A percentile compares a stretch with the other conserved stretches of the same genome.
phyloP scores from a whole-genome alignment of 2,113 vertebrate genomes.

The Gymnobelideus leadbeateri region DNA sequence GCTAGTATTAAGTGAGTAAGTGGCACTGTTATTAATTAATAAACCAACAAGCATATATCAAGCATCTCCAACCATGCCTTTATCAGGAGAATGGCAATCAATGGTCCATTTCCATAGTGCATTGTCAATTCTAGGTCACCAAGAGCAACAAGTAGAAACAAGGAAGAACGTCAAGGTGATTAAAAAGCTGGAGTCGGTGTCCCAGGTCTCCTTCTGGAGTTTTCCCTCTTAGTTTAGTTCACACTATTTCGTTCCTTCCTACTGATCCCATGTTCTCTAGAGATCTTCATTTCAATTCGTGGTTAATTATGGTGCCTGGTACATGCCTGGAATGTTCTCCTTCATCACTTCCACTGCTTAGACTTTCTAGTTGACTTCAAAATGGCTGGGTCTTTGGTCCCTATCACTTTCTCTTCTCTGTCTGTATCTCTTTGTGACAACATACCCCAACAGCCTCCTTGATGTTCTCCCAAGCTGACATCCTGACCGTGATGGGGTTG shows the following conservation, averaged over 20 bases:
- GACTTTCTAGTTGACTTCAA: background rate
- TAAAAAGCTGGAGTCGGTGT: background rate
- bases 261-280: background rate
- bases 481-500: conserved; percentile 88
- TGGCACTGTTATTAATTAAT: background rate
- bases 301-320: background rate
- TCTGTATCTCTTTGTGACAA: conserved; percentile 93
- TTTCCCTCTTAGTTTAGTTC: background rate
- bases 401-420: conserved; percentile 58
- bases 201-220: background rate
- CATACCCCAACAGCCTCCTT: conserved; percentile 86
- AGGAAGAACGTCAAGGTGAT: background rate
- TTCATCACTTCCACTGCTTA: background rate
- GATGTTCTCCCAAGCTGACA: conserved; percentile 89
- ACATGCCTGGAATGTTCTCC: background rate
- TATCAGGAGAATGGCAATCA: background rate
- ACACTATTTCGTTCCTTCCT: background rate
- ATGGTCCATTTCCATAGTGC: background rate
- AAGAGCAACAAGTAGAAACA: background rate
- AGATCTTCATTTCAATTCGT: background rate
- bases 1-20: background rate
- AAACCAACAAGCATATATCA: background rate
- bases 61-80: background rate
- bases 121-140: background rate
- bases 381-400: background rate